Base-by-base conservation (phyloP, 2,113 vertebrate species). In the Phaethornis superciliosus region DNA sequence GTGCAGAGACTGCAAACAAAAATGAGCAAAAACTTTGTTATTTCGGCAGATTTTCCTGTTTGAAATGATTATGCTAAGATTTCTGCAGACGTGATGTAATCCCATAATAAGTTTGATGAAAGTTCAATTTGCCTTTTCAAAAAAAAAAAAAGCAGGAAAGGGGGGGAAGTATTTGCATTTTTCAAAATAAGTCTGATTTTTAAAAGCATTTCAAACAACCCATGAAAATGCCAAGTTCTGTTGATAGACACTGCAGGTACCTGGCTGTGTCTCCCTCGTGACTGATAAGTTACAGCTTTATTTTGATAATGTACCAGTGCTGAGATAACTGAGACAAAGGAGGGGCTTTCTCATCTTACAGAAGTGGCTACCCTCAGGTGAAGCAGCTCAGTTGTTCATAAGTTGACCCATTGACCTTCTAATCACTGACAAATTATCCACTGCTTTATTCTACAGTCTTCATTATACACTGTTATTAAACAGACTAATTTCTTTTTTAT, bases 371-470 rank as follows among this genome's bases (percentile, higher is more conserved):
- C 98, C 95, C 98, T 98, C 98, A 98, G 98, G 98, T 99, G 97
- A 98, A 98, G 98, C 97, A 96, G 92, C 96, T 97, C 97, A 95
- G 97, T 98, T 98, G 98, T 98, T 98, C 98, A 96, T 97, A 96
- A 98, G 94, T 98, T 98, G 98, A 99, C 98, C 98, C 95, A 87
- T 75, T 98, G 98, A 98, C 98, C 98, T 98, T 97, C 98, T 98
- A 99, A 99, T 98, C 98, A 98, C 98, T 95, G 98, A 97, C 98
- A 98, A 98, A 99, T 99, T 99, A 98, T 97, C 98, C 98, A 91
- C 96, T 81, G 92, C 95, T 97, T 89, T 92, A 84, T 76, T 81
- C 89, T 70, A 7, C 82, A 79, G 78, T 90, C 95, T 93, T 94
- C 87, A 63, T 92, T 67, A 96, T 87, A 80, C 75, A 4, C 93